Evolutionary conservation across 1,140 invertebrate genomes (phyloP), one percentile per base, ranked within the genome.

Genomic region (Anastatus disparis): DNA sequence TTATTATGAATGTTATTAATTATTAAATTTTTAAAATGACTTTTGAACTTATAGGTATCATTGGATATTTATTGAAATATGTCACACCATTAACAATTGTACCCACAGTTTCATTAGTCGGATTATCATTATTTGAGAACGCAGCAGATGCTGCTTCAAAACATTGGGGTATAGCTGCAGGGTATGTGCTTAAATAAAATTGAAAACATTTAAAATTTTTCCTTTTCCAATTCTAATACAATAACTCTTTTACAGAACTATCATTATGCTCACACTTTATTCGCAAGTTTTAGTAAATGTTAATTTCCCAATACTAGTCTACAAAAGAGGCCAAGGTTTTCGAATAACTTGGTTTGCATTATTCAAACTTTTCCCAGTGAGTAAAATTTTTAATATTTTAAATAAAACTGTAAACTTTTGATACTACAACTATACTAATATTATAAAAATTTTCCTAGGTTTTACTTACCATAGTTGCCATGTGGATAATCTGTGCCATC

Each of bases 341-440:
- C 82, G 84, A 38, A 74, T 93, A 12, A 81, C 80, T 0, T 89
- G 89, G 85, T 94, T 94, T 76, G 89, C 91, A 40, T 78, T 94
- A 3, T 95, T 95, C 79, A 93, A 94, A 84, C 79, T 95, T 13
- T 94, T 95, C 78, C 93, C 94, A 44, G 94, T 95, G 82, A 89
- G 88, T 76, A 46, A 42, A 52, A 10, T 10, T 53, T 27, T 52
- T 24, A 35, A n/a, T 24, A 50, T 9, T 44, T 50, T 38, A 63
- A 61, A 17, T 24, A 1, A 26, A 42, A 9, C 26, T 58, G 0
- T 20, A 26, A 26, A 24, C n/a, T 22, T n/a, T 7, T 31, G 53
- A 56, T 38, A 42, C 10, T 22, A 13, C 20, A 31, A 50, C 10
- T 8, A 10, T 38, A 12, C 7, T 35, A 52, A 0, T 38, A 22